Base-by-base conservation (phyloP, 2,797 vertebrate genomes). In the Buceros bicornis region DNA sequence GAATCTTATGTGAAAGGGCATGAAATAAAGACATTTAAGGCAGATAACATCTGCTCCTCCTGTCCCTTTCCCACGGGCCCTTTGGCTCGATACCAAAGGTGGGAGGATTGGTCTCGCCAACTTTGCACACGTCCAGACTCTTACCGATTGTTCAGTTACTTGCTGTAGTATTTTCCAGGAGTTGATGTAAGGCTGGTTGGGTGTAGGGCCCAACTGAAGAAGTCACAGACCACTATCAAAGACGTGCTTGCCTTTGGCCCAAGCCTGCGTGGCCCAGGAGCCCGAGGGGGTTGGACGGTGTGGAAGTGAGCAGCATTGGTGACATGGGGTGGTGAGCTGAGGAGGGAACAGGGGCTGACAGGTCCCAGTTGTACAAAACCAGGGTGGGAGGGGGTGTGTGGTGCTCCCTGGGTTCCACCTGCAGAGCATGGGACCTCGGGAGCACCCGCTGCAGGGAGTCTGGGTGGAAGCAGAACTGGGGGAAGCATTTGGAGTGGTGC, bases 271-370 rank as follows among this genome's bases (percentile, higher is more conserved):
- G 42, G 54, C 35, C 31, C 65, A 54, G 53, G 19, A 71, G 65
- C 43, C 50, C 2, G 1, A 54, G 53, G 47, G 28, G 29, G 35
- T n/a, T 53, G 71, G 54, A 70, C 1, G 11, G 25, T 4, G 1
- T 4, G 6, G 71, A 67, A 50, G 60, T 16, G 48, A 72, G n/a
- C 43, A 18, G 61, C 28, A 4, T 40, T 45, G 58, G 28, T 67
- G 83, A 3, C 58, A 15, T 5, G 48, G 29, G 72, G 54, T n/a
- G 79, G 22, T 21, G 43, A 83, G 77, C 58, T 5, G 50, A 51
- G 69, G 66, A 51, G 20, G 0, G 50, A 76, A 35, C 1, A 0
- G 22, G 24, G 56, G 65, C 28, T 42, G 51, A 6, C 4, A 42
- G 20, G 42, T 2, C 12, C 37, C 10, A 40, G 37, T 16, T 4